These are phyloP conservation scores for Promerops cafer DNA, from an alignment of 2,113 vertebrate species.

Conservation along the genomic window DNA sequence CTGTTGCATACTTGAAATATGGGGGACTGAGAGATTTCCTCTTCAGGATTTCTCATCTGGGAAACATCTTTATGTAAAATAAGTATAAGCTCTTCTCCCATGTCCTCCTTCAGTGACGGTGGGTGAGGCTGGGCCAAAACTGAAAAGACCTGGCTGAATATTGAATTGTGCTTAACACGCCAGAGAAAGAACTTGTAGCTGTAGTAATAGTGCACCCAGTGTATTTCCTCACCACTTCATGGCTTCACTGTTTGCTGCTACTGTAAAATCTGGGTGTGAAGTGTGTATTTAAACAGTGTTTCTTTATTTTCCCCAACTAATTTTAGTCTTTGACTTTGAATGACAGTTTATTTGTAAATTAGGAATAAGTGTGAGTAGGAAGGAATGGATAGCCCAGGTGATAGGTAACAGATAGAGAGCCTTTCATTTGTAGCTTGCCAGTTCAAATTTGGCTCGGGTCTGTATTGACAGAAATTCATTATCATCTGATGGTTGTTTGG, in stretches of 20 bases:
- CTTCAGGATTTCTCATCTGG: not conserved
- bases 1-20: not conserved
- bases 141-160: not conserved
- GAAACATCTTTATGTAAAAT: not conserved
- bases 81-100: not conserved
- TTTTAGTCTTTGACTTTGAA: constrained; percentile 38
- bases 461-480: constrained; percentile 64
- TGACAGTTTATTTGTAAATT: constrained; percentile 59
- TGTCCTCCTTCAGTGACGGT: not conserved
- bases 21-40: not conserved
- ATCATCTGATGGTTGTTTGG: constrained; percentile 60
- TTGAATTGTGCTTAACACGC: not conserved
- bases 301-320: not conserved
- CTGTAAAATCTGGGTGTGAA: not conserved
- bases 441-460: constrained; percentile 43
- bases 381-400: constrained; percentile 50
- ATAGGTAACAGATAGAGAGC: constrained; percentile 45
- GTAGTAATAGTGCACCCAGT: not conserved
- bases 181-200: not conserved
- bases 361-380: constrained; percentile 34
- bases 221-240: not conserved
- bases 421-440: constrained; percentile 58
- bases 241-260: not conserved
- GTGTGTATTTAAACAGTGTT: constrained; percentile 8
- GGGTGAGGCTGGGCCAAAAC: not conserved